Evolutionary conservation across 2,888 invertebrate genomes (phyloP), one percentile per base, ranked within the genome.

Genomic region (Cloeon dipterum): DNA sequence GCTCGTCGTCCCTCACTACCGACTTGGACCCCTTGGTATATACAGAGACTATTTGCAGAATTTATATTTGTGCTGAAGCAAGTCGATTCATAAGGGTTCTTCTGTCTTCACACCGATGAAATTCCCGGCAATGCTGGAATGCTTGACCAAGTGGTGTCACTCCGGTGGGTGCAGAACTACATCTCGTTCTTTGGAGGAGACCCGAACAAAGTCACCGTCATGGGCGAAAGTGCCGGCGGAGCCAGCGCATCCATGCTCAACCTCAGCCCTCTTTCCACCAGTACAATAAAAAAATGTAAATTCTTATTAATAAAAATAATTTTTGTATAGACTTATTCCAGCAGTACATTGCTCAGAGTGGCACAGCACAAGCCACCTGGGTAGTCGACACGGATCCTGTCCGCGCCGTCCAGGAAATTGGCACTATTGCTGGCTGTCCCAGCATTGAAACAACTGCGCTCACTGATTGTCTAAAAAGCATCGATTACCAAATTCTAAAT

Each of bases 71-170:
- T n/a, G n/a, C n/a, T n/a, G n/a, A n/a, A n/a, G n/a, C n/a, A n/a
- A n/a, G n/a, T n/a, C n/a, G n/a, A n/a, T n/a, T n/a, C n/a, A n/a
- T n/a, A n/a, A 58, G 65, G 64, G 16, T 66, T 65, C 51, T 40
- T 66, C 18, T 56, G 62, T 2, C 58, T 64, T 3, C 52, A 55
- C 37, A 58, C 56, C 10, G 49, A 54, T 7, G 53, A 53, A n/a
- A 52, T 63, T 38, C 61, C 65, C 0, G 67, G 67, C 10, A 68
- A 68, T 49, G 62, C 57, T 39, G 63, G 64, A 1, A 48, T 66
- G 26, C 49, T 58, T 18, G 68, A 68, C 47, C 52, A 61, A 33
- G 44, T 61, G 2, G 40, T 60, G 32, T 65, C 63, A 0, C 44
- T 67, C 17, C 44, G 59, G 33, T 68, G 67, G 67, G 59, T 65